Conservation (phyloP, 2,113 vertebrate species). For the Speoplatyrhinus poulsoni region DNA sequence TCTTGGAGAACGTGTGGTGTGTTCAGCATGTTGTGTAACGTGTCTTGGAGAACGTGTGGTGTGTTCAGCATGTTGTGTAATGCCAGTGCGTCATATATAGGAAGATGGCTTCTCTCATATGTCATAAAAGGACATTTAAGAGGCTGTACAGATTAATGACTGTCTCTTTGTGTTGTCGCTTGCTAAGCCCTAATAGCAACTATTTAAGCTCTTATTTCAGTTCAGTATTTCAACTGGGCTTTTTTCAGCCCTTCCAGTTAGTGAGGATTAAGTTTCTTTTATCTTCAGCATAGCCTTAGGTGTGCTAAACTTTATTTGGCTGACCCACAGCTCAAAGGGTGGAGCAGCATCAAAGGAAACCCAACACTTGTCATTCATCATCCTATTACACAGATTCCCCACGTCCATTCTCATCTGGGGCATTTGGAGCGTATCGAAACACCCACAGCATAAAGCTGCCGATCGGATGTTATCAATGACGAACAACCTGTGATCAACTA, state of each 20-base stretch:
- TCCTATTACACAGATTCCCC: conserved; percentile 1
- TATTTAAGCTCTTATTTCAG: neutral
- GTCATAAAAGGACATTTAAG: too few species aligned
- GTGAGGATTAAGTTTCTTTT: conserved; percentile 29
- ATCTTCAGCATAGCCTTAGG: conserved; percentile 14
- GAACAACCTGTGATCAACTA: neutral
- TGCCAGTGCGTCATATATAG: too few species aligned
- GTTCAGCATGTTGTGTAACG: too few species aligned
- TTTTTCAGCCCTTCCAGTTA: neutral
- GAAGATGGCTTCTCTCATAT: too few species aligned
- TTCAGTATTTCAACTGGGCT: neutral
- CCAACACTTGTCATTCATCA: conserved; percentile 32
- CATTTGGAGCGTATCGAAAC: neutral
- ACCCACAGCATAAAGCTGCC: neutral
- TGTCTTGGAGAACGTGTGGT: neutral
- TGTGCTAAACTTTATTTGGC: conserved; percentile 46
- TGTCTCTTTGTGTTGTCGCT: too few species aligned
- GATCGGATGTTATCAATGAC: neutral
- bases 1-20: too few species aligned
- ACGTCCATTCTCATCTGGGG: neutral
- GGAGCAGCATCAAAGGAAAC: conserved; percentile 49
- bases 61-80: too few species aligned
- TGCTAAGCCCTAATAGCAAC: neutral
- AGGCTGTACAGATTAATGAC: too few species aligned
- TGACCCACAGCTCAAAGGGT: conserved; percentile 19